Conservation (phyloP, 1,140 invertebrate genomes). For the Chymomyza costata region DNA sequence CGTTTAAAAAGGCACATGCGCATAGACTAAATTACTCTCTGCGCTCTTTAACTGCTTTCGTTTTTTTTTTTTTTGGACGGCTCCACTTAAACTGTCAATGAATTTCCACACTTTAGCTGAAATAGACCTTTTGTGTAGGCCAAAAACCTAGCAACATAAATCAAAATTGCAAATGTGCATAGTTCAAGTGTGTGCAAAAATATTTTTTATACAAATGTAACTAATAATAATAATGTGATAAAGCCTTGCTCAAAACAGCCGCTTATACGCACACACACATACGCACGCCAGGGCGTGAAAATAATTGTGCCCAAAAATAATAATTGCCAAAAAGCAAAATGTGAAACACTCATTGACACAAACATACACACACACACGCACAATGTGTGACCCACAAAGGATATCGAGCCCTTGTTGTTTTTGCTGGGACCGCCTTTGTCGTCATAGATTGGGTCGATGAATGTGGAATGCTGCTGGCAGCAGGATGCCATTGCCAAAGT, state of each 20-base stretch:
- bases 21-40: no score
- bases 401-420: slow-evolving; percentile 26
- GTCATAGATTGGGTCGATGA: slow-evolving; percentile 44
- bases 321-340: slow-evolving; percentile 21
- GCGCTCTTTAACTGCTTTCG: neutral
- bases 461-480: slow-evolving; percentile 20
- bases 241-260: neutral
- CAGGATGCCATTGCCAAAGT: slow-evolving; percentile 31
- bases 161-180: slow-evolving; percentile 27
- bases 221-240: slow-evolving; percentile 28
- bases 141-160: slow-evolving; percentile 27
- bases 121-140: neutral
- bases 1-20: no score
- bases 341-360: slow-evolving; percentile 18
- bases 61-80: neutral
- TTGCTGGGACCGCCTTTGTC: slow-evolving; percentile 21
- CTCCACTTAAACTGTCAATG: slow-evolving; percentile 2
- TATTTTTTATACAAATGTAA: slow-evolving; percentile 13
- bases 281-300: neutral
- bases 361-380: slow-evolving; percentile 10
- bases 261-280: neutral
- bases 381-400: slow-evolving; percentile 45
- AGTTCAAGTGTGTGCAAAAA: slow-evolving; percentile 28
- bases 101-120: neutral
- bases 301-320: neutral